Evolutionary conservation across 2,888 invertebrate species (phyloP), one percentile per base, ranked within the genome.

Genomic region (Eubasilissa splendida): DNA sequence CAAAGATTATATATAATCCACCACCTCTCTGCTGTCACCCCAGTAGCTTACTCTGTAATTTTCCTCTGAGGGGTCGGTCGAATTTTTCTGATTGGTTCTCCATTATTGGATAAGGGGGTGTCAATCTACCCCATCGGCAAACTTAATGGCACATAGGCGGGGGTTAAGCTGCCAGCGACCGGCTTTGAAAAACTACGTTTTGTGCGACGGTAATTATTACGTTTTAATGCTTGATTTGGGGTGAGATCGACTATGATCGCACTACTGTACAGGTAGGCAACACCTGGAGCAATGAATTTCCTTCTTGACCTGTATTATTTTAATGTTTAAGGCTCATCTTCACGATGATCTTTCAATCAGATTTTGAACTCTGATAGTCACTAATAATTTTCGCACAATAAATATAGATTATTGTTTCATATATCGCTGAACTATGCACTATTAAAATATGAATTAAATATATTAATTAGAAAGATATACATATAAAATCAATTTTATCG

Each of bases 1-100:
- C 53, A 10, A 14, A 71, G 71, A 71, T 71, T 14, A 71, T 54
- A 58, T 58, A 71, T 54, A 54, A 54, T 56, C 22, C 22, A 11
- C 53, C n/a, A 10, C 71, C 71, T 14, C 2, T 58, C 58, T 52
- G 22, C 54, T 3, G 22, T 33, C 56, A n/a, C 71, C 71, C 71
- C 54, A 71, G 54, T 54, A 54, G 33, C 68, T 53, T 59, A 58
- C 54, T 74, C 50, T 76, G 75, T 75, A 59, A 79, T 79, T 79
- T 73, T 79, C 74, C 71, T 74, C 66, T 50, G 10, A 31, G 71
- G 78, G 71, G 78, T 65, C 52, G 58, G 68, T 58, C 50, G 74
- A 58, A 77, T 83, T 80, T 82, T 82, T 83, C 76, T 79, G 83
- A 83, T 83, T 83, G 83, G 83, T 83, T 82, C 83, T 82, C 83